Conservation (phyloP, 2,113 vertebrate genomes). For the Barnardius zonarius region DNA sequence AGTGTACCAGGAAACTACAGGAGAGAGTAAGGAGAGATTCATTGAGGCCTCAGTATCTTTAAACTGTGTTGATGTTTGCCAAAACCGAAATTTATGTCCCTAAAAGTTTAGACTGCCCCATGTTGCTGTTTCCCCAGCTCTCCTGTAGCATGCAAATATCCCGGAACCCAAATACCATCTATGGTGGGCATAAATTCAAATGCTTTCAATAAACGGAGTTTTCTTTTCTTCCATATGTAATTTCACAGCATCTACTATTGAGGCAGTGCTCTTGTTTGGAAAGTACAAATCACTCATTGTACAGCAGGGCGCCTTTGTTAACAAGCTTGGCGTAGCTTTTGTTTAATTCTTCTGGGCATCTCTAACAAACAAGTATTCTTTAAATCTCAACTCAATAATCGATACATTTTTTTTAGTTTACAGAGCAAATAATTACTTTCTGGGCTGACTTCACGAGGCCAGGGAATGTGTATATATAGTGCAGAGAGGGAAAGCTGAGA, state of each 20-base stretch:
- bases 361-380: conserved; percentile 46
- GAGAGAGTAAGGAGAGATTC: not conserved
- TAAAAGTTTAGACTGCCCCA: not conserved
- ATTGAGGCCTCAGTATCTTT: not conserved
- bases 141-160: not conserved
- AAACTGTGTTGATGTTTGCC: not conserved
- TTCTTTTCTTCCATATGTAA: not conserved
- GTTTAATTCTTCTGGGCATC: conserved; percentile 52
- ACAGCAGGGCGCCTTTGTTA: conserved; percentile 44
- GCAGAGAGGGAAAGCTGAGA: not conserved
- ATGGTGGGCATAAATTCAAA: not conserved
- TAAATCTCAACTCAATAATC: conserved; percentile 28
- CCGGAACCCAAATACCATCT: not conserved
- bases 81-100: not conserved
- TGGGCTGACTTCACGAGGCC: conserved; percentile 12
- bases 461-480: conserved; percentile 9
- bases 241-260: conserved; percentile 43
- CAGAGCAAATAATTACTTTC: conserved; percentile 56
- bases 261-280: conserved; percentile 42
- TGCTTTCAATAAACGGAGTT: not conserved
- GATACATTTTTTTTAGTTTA: conserved; percentile 56
- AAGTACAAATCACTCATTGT: conserved; percentile 52
- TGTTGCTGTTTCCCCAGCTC: not conserved
- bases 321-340: conserved; percentile 54
- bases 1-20: not conserved